phyloP scores from a whole-genome alignment of 1,140 invertebrate species.

The Aphaenogaster floridana region DNA sequence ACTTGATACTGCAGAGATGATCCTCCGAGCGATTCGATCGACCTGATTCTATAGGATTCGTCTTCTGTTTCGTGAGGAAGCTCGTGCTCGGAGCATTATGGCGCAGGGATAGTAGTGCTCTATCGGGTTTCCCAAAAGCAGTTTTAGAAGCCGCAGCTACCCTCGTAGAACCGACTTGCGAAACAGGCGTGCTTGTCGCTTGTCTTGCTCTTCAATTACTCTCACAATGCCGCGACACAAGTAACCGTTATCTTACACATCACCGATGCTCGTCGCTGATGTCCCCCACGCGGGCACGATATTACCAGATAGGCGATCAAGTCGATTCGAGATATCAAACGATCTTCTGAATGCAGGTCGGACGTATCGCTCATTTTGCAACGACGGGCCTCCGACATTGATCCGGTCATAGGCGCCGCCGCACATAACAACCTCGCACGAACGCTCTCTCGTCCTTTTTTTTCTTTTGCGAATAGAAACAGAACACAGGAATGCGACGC shows the following conservation, averaged over 20 bases:
- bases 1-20: not conserved
- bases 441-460: not conserved
- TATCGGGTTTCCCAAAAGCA: constrained; percentile 64
- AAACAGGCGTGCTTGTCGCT: not conserved
- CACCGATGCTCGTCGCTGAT: not conserved
- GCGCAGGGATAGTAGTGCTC: constrained; percentile 66
- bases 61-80: not conserved
- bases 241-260: constrained; percentile 30
- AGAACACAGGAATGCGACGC: constrained; percentile 51
- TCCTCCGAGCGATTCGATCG: not conserved
- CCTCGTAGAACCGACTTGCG: constrained; percentile 59
- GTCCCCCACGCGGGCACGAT: not conserved
- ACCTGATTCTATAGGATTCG: constrained; percentile 45
- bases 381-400: constrained; percentile 63
- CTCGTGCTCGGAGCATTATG: constrained; percentile 61
- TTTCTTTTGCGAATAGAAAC: not conserved
- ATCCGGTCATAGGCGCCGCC: constrained; percentile 67
- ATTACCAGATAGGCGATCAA: not conserved
- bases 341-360: constrained; percentile 62
- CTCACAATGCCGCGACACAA: not conserved
- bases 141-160: constrained; percentile 57
- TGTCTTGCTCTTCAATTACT: constrained; percentile 7
- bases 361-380: not conserved
- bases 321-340: constrained; percentile 61
- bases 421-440: not conserved